Percentiles rank a stretch among this genome's conserved stretches.
phyloP scores from a whole-genome alignment of 2,888 invertebrate species.

The Eupelmus urozonus region DNA sequence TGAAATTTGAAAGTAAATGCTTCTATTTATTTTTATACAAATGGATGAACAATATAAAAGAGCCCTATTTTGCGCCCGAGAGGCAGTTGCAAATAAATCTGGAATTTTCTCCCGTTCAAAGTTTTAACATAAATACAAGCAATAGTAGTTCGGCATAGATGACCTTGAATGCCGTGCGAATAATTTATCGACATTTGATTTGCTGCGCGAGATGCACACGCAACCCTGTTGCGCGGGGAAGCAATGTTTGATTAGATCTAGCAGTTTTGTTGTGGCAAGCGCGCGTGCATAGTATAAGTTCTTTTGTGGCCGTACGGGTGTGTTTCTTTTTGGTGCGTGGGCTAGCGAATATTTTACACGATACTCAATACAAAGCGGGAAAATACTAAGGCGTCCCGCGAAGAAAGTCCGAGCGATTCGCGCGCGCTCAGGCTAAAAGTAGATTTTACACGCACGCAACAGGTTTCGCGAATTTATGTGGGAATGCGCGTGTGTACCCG shows the following conservation, averaged over 20 bases:
- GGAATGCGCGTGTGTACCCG: slow-evolving; percentile 5
- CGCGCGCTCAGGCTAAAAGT: background rate
- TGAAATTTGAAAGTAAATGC: too few species aligned
- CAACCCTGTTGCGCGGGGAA: background rate
- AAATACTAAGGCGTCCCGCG: too few species aligned
- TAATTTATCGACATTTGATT: slow-evolving; percentile 52
- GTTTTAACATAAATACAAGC: too few species aligned
- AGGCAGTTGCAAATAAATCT: too few species aligned
- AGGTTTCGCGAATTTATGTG: slow-evolving; percentile 34
- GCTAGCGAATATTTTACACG: background rate
- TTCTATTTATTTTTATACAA: too few species aligned
- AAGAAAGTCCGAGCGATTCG: background rate
- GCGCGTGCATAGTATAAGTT: background rate
- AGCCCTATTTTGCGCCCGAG: background rate
- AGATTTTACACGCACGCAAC: slow-evolving; percentile 32
- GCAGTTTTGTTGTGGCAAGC: slow-evolving; percentile 11
- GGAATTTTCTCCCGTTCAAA: too few species aligned
- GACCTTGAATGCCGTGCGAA: slow-evolving; percentile 40
- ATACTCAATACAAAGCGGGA: background rate
- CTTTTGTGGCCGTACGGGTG: background rate
- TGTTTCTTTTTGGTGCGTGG: background rate
- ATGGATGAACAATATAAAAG: too few species aligned
- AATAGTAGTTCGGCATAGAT: background rate
- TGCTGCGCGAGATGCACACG: slow-evolving; percentile 12
- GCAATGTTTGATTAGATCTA: slow-evolving; percentile 39